Evolutionary conservation across 2,888 invertebrate genomes (phyloP), one percentile per base, ranked within the genome.

Genomic region (Himalopsyche anomala): DNA sequence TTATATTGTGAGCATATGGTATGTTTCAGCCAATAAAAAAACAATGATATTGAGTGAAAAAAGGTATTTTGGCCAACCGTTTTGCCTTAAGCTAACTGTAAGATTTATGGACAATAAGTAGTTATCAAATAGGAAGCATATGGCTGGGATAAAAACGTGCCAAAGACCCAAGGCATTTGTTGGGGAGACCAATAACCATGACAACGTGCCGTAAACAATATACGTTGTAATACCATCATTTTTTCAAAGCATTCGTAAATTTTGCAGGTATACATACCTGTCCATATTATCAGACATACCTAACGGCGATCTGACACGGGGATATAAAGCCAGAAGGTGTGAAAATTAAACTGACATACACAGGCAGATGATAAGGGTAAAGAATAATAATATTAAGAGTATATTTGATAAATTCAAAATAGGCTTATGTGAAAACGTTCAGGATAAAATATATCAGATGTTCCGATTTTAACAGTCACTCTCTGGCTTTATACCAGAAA

Each of bases 191-290:
- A 38, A 38, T 74, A 74, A 74, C 74, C 74, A 74, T 11, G 74
- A 74, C 74, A 74, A 74, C 38, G 36, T 36, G 36, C 74, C 36
- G 74, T 74, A 74, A 74, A 74, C 74, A 74, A 74, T 74, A 74
- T 38, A 38, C 5, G 74, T 74, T 74, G 36, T 74, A 74, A 36
- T 36, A 38, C 28, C 36, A 74, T 38, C 38, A 74, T 74, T 74
- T 74, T 74, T 74, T 74, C 36, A 5, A 36, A 15, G 74, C 19
- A 36, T 36, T 69, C 69, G 69, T 69, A 19, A n/a, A 74, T 74
- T 36, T 74, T 74, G 38, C 74, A 74, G 74, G 69, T 38, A 74
- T 74, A 74, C 74, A 74, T 74, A 74, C 74, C 74, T 74, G 74
- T 19, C 19, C 36, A 38, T 74, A 11, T 12, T 69, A 74, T 74